Evolutionary conservation across 2,888 invertebrate species (phyloP), one percentile per base, ranked within the genome.

Genomic region (Liopterus haemorrhoidalis): DNA sequence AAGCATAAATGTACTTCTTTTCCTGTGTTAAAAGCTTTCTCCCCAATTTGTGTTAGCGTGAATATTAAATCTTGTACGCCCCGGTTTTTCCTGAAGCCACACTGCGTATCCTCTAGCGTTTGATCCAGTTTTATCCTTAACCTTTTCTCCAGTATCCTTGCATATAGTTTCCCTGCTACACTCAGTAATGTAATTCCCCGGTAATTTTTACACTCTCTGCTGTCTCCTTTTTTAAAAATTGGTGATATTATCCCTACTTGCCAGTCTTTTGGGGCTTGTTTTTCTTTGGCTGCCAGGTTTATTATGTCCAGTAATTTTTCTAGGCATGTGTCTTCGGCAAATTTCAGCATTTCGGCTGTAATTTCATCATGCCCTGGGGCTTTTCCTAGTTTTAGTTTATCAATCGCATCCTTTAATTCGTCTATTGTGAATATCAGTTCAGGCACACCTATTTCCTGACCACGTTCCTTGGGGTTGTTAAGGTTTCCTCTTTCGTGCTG

Each of bases 191-290:
- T 46, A 1, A 41, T 46, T 11, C 40, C 33, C 1, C 35, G 31
- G 25, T 46, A 40, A 21, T 46, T 40, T 3, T 40, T 35, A 8
- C 35, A 36, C 16, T 35, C 18, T 33, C 25, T 33, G 18, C 18
- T 8, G 20, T 36, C 18, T 14, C 46, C 27, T 8, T 46, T 35
- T 19, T 39, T 45, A 12, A 31, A 32, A 20, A 46, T 30, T 33
- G 35, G 33, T 28, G 21, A 28, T 43, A 43, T 43, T 16, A 43
- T 35, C n/a, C 12, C 43, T 15, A 41, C 24, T 42, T 43, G 41
- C 45, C 49, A 51, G 20, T 49, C 49, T 21, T 35, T 37, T 12
- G 49, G 43, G 6, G 41, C 33, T 25, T 28, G 24, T 24, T 32
- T 16, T 32, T 9, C 20, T 32, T 15, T 16, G n/a, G n/a, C n/a